These are phyloP conservation scores for Bellardia bayeri DNA, from an alignment of 2,888 invertebrate species.

Conservation along the genomic window DNA sequence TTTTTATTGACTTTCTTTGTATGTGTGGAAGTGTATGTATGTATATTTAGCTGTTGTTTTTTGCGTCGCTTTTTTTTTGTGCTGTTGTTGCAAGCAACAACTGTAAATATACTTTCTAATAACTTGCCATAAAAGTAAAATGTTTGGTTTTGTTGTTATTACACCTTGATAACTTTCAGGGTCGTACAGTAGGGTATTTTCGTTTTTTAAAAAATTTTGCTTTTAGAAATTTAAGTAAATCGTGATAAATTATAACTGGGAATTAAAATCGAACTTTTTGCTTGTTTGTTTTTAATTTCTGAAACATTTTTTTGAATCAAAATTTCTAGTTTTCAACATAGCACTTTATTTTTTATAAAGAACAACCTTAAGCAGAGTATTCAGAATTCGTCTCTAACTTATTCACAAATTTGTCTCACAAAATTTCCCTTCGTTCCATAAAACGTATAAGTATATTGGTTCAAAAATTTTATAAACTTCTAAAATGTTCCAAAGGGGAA, in stretches of 20 bases:
- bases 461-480: constrained; percentile 44
- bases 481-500: constrained; percentile 11
- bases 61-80: constrained; percentile 1
- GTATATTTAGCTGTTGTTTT: neutral
- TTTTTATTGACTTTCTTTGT: constrained; percentile 53
- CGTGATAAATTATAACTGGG: too few species aligned
- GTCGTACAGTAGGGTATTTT: neutral
- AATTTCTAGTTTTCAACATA: too few species aligned
- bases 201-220: too few species aligned
- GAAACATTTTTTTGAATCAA: too few species aligned
- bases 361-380: too few species aligned
- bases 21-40: neutral
- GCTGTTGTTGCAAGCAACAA: constrained; percentile 37
- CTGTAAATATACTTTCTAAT: constrained; percentile 61
- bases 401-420: neutral
- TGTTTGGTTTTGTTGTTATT: constrained; percentile 14
- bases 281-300: too few species aligned
- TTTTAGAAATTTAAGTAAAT: too few species aligned
- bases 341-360: too few species aligned
- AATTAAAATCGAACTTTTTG: too few species aligned
- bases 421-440: neutral
- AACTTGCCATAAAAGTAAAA: constrained; percentile 51
- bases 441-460: constrained; percentile 9
- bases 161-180: neutral
- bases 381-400: too few species aligned